Percentiles rank a stretch among this genome's conserved stretches.
These are phyloP conservation scores for Psilopogon haemacephalus DNA, from an alignment of 2,113 vertebrate species.

Conservation along the genomic window DNA sequence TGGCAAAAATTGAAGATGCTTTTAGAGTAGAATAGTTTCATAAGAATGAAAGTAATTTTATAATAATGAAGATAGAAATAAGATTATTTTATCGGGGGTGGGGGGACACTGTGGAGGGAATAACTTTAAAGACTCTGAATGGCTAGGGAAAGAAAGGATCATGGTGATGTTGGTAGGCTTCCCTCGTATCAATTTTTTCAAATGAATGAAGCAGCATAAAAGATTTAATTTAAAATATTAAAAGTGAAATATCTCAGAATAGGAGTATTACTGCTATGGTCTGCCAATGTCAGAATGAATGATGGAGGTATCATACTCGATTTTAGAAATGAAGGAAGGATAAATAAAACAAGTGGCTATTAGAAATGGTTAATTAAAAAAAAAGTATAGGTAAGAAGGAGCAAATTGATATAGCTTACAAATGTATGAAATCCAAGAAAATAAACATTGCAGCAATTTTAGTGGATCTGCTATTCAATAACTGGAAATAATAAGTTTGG, in stretches of 20 bases:
- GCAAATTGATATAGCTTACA: neutral
- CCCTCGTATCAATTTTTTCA: neutral
- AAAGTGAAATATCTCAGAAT: neutral
- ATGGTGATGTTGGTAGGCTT: neutral
- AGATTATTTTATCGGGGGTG: neutral
- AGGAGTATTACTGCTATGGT: neutral
- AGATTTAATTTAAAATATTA: neutral
- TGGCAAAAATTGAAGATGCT: neutral
- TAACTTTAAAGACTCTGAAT: neutral
- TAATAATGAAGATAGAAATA: neutral
- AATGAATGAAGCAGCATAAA: neutral
- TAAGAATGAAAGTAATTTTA: neutral
- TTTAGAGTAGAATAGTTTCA: neutral
- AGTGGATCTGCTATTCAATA: neutral
- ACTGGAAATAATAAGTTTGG: neutral
- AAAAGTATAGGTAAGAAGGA: neutral
- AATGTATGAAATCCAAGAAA: neutral
- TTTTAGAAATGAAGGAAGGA: neutral
- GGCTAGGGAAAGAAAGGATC: neutral
- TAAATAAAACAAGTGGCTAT: neutral
- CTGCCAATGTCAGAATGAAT: neutral
- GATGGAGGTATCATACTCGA: neutral
- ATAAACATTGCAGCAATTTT: neutral
- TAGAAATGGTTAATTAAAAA: neutral
- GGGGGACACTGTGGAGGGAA: no score